Percentiles rank a stretch among this genome's conserved stretches.
These are phyloP conservation scores for Laothoe populi DNA, from an alignment of 2,888 invertebrate genomes.

Conservation along the genomic window DNA sequence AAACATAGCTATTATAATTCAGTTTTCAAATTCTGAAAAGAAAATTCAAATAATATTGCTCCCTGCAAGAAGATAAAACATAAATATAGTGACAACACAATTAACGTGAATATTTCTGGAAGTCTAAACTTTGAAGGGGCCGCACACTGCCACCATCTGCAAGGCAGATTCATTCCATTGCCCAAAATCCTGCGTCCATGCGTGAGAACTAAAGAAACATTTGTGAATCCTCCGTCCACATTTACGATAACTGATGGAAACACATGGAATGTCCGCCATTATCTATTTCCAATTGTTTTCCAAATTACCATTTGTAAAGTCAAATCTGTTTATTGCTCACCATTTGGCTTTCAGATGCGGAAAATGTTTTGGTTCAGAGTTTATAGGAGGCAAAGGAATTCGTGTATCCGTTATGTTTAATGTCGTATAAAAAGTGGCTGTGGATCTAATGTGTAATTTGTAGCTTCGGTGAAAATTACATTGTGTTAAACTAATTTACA, in stretches of 20 bases:
- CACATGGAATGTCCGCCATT: constrained; percentile 42
- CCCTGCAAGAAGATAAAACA: not conserved
- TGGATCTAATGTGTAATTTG: not conserved
- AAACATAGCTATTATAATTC: not conserved
- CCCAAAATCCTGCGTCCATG: constrained; percentile 78
- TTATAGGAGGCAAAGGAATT: not conserved
- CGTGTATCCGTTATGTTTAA: constrained; percentile 1
- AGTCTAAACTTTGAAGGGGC: constrained; percentile 63
- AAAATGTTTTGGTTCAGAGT: constrained; percentile 33
- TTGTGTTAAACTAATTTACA: too few species aligned
- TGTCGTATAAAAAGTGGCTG: not conserved
- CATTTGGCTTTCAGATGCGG: constrained; percentile 48
- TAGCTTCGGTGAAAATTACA: not conserved
- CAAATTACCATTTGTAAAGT: constrained; percentile 51
- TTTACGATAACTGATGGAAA: constrained; percentile 51
- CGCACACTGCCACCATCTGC: constrained; percentile 70
- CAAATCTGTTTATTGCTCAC: constrained; percentile 47
- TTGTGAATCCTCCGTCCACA: constrained; percentile 61
- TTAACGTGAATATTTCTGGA: constrained; percentile 51
- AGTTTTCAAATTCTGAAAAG: not conserved
- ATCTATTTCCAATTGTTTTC: constrained; percentile 53
- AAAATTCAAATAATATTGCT: not conserved
- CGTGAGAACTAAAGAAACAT: constrained; percentile 70
- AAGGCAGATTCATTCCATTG: constrained; percentile 71
- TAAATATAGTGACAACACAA: constrained; percentile 12